Conservation (phyloP, 2,113 vertebrate species). For the Mus musculus region GRCm39 chr9:35273501-35274000, state of each 20-base stretch:
- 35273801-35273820: neutral
- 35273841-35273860: fast-evolving
- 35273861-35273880: neutral
- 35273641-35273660: conserved; percentile 47
- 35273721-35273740: neutral
- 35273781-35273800: neutral
- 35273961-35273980: neutral
- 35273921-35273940: no score
- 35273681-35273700: conserved; percentile 51
- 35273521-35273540: conserved; percentile 58
- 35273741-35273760: neutral
- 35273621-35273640: conserved; percentile 58
- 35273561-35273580: conserved; percentile 44
- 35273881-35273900: neutral
- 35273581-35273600: conserved; percentile 64
- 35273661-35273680: neutral
- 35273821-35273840: neutral
- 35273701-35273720: conserved; percentile 23
- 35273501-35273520: conserved; percentile 42
- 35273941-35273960: neutral
- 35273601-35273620: conserved; percentile 44
- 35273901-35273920: neutral
- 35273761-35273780: neutral
- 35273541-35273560: conserved; percentile 62
- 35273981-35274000: neutral